Conservation (phyloP, 2,113 vertebrate species). For the Recurvirostra avosetta region DNA sequence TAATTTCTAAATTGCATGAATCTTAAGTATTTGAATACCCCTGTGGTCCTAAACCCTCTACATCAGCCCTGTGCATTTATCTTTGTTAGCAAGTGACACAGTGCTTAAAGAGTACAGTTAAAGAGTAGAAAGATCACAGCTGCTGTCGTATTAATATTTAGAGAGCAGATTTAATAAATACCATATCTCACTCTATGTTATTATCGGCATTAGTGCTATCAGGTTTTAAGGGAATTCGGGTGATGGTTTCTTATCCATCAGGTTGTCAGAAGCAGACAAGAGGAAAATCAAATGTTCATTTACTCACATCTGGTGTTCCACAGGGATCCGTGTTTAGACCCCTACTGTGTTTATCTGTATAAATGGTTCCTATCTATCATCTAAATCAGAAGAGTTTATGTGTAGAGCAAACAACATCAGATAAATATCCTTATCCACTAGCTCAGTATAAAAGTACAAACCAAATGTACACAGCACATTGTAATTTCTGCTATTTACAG, state of each 20-base stretch:
- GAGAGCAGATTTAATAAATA: conserved; percentile 75
- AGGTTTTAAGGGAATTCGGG: conserved; percentile 76
- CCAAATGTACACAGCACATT: neutral
- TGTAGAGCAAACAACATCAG: conserved; percentile 56
- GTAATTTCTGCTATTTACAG: conserved; percentile 11
- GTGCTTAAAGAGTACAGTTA: conserved; percentile 65
- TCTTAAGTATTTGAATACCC: conserved; percentile 42
- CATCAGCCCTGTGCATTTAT: conserved; percentile 61
- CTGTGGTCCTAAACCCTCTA: conserved; percentile 41
- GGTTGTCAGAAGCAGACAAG: conserved; percentile 75
- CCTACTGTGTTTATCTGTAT: conserved; percentile 77
- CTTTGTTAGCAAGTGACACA: conserved; percentile 70
- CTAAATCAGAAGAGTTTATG: conserved; percentile 74
- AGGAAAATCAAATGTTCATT: conserved; percentile 78
- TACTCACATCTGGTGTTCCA: conserved; percentile 75
- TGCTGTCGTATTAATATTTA: conserved; percentile 79
- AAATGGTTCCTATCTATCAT: conserved; percentile 81
- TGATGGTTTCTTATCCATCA: conserved; percentile 78
- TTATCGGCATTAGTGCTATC: conserved; percentile 67
- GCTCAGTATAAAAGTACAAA: conserved; percentile 1
- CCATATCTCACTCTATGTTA: conserved; percentile 61
- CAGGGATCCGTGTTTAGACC: conserved; percentile 73
- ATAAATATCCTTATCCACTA: conserved; percentile 42
- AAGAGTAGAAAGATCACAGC: conserved; percentile 67
- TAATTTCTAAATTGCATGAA: conserved; percentile 63